Conservation (phyloP, 1,140 invertebrate species). For the Lepidurus apus region DNA sequence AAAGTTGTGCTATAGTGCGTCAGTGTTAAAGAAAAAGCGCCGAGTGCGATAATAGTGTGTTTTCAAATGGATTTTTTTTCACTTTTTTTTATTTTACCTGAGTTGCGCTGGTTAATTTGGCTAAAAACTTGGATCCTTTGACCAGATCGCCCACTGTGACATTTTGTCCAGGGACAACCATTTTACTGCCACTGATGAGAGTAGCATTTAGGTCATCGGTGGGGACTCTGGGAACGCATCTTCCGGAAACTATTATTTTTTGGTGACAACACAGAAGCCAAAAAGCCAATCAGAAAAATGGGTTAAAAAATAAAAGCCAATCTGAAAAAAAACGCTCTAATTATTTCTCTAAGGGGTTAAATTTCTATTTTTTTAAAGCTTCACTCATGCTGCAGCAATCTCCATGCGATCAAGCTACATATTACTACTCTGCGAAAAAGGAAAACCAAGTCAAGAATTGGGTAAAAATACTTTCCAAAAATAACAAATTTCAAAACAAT, state of each 20-base stretch:
- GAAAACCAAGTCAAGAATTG: background rate
- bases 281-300: background rate
- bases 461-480: background rate
- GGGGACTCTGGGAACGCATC: constrained; percentile 26
- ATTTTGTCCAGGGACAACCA: background rate
- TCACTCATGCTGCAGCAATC: background rate
- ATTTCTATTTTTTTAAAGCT: background rate
- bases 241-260: constrained; percentile 24
- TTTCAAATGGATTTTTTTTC: background rate
- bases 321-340: background rate
- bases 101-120: constrained; percentile 28
- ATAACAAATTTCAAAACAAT: no score
- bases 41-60: background rate
- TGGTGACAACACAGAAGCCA: background rate
- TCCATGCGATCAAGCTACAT: background rate
- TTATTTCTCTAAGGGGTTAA: no score
- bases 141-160: constrained; percentile 27
- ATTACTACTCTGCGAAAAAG: background rate
- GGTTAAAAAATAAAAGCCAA: background rate
- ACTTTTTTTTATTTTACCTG: constrained; percentile 13
- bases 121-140: constrained; percentile 29
- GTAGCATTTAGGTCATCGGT: constrained; percentile 14
- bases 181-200: constrained; percentile 7
- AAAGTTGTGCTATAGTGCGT: background rate
- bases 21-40: background rate